These are phyloP conservation scores for Pogona vitticeps DNA, from an alignment of 2,113 vertebrate genomes.

Conservation along the genomic window DNA sequence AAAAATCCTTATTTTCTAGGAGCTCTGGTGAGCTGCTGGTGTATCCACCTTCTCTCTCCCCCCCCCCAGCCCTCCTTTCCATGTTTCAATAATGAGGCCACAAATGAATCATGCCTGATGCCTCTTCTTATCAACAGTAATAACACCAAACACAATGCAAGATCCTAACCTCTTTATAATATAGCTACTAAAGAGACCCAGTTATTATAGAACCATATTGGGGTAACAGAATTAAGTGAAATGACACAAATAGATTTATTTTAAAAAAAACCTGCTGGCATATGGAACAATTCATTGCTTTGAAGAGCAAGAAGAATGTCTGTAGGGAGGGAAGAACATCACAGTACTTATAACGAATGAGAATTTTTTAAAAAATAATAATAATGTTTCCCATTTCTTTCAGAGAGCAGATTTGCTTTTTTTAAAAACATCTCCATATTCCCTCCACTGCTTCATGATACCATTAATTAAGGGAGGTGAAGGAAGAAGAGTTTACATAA, in stretches of 20 bases:
- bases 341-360: slow-evolving; percentile 52
- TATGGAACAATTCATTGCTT: slow-evolving; percentile 50
- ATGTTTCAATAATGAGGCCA: slow-evolving; percentile 27
- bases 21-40: slow-evolving; percentile 54
- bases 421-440: slow-evolving; percentile 43
- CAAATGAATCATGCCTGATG: slow-evolving; percentile 39
- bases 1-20: slow-evolving; percentile 12
- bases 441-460: slow-evolving; percentile 32
- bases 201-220: slow-evolving; percentile 25
- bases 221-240: slow-evolving; percentile 56
- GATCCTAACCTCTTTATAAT: slow-evolving; percentile 9
- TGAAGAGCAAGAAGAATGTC: slow-evolving; percentile 53
- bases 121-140: not conserved
- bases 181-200: slow-evolving; percentile 29
- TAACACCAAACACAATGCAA: slow-evolving; percentile 6
- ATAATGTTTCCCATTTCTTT: slow-evolving; percentile 40
- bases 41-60: not conserved
- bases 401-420: slow-evolving; percentile 13
- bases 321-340: slow-evolving; percentile 36
- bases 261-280: slow-evolving; percentile 47
- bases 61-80: not conserved
- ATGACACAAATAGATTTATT: slow-evolving; percentile 6
- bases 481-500: slow-evolving; percentile 25
- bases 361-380: slow-evolving; percentile 19
- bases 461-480: slow-evolving; percentile 55